A percentile compares a stretch with the other conserved stretches of the same genome.
Evolutionary conservation across 2,888 invertebrate species (phyloP).

Genomic region (Corbicula japonica): DNA sequence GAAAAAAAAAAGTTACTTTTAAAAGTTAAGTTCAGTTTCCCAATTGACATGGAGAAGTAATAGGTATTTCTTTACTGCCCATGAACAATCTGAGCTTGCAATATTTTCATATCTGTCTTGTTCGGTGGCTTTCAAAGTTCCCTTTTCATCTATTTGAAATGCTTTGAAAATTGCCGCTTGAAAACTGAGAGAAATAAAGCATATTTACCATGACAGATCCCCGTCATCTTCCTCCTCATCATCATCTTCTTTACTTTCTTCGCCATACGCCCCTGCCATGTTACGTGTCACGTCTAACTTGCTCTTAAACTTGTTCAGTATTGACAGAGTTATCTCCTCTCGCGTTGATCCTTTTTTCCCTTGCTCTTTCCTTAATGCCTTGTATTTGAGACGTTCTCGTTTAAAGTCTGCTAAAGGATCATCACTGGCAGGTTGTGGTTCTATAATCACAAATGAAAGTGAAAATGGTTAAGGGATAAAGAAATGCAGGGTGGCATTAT

Average conservation of each 20-base stretch:
- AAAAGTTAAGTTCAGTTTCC: too few species aligned
- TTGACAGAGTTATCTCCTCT: constrained; percentile 90
- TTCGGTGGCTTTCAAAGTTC: too few species aligned
- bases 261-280: constrained; percentile 87
- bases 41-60: too few species aligned
- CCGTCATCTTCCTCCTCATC: constrained; percentile 85
- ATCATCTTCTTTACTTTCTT: constrained; percentile 86
- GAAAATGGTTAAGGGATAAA: too few species aligned
- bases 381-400: constrained; percentile 82
- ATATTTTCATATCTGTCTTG: too few species aligned
- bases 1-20: too few species aligned
- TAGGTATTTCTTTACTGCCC: too few species aligned
- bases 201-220: constrained; percentile 82
- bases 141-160: too few species aligned
- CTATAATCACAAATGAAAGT: constrained; percentile 29
- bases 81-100: too few species aligned
- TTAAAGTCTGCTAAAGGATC: constrained; percentile 80
- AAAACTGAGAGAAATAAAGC: too few species aligned
- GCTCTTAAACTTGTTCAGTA: constrained; percentile 94
- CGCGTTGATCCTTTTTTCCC: constrained; percentile 78
- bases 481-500: too few species aligned
- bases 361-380: constrained; percentile 76
- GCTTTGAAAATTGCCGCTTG: too few species aligned
- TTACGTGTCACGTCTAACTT: constrained; percentile 91
- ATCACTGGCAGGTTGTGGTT: constrained; percentile 56